A percentile compares a stretch with the other conserved stretches of the same genome.
Evolutionary conservation across 2,888 invertebrate species (phyloP).

Genomic region (Taphrorychus bicolor): DNA sequence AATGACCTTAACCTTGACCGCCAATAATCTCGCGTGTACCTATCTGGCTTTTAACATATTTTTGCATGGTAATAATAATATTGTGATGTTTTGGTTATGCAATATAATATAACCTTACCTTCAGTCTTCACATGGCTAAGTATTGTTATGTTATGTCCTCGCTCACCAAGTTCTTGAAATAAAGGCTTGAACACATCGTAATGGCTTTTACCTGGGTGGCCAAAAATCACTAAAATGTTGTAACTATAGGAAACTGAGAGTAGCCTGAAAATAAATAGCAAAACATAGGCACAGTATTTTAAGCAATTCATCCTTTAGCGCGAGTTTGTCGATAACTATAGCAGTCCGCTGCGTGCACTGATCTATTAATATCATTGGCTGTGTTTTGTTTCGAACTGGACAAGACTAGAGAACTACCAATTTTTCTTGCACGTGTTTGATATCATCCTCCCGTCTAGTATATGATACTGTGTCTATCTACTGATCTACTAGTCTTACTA

Average conservation of each 20-base stretch:
- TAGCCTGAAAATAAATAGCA: no score
- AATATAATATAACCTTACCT: neutral
- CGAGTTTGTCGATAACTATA: no score
- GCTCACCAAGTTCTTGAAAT: conserved; percentile 65
- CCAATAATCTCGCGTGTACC: no score
- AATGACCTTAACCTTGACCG: no score
- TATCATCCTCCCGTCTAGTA: no score
- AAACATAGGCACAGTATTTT: neutral
- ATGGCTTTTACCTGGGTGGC: conserved; percentile 75
- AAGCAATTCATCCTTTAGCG: neutral
- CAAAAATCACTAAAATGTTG: conserved; percentile 71
- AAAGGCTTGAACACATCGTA: conserved; percentile 70
- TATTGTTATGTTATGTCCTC: conserved; percentile 73
- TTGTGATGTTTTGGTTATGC: neutral
- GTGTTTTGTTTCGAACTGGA: neutral
- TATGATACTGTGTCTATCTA: no score
- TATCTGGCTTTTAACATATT: neutral
- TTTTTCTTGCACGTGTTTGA: no score
- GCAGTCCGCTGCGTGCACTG: no score
- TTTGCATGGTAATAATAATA: neutral
- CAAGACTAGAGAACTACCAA: no score
- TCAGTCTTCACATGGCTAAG: conserved; percentile 67
- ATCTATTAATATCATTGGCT: neutral
- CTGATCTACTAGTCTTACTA: no score
- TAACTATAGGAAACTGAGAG: conserved; percentile 2